Evolutionary conservation across 2,797 vertebrate species (phyloP).

Genomic region (Clarias pachynema): DNA sequence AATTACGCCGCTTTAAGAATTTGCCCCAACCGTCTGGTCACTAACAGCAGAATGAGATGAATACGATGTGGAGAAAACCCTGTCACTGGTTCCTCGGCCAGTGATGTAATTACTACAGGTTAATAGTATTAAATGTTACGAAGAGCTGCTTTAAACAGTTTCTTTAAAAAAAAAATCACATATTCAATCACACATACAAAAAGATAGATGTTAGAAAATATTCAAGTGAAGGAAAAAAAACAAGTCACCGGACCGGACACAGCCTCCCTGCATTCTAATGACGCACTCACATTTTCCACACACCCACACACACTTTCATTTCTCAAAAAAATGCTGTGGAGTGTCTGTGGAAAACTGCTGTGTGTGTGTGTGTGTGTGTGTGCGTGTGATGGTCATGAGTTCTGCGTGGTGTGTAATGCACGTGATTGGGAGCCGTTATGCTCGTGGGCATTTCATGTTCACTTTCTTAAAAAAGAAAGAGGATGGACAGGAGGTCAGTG

Average conservation of each 20-base stretch:
- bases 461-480: neutral
- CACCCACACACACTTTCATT: conserved; percentile 40
- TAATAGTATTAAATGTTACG: neutral
- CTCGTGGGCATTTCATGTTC: conserved; percentile 23
- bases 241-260: neutral
- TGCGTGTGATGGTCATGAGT: conserved; percentile 44
- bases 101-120: neutral
- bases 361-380: conserved; percentile 6
- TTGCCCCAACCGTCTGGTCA: neutral
- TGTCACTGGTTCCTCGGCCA: neutral
- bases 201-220: neutral
- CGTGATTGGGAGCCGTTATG: conserved; percentile 33
- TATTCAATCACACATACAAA: neutral
- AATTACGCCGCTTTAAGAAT: neutral
- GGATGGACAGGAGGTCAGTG: neutral
- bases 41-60: neutral
- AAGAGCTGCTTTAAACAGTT: neutral
- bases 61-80: neutral
- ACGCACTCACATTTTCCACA: conserved; percentile 19
- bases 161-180: neutral
- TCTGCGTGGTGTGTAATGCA: conserved; percentile 19
- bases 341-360: neutral
- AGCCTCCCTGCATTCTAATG: conserved; percentile 2
- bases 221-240: neutral
- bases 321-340: conserved; percentile 27